Evolutionary conservation across 2,888 invertebrate genomes (phyloP), one percentile per base, ranked within the genome.

Genomic region (Pasiphila rectangulata): DNA sequence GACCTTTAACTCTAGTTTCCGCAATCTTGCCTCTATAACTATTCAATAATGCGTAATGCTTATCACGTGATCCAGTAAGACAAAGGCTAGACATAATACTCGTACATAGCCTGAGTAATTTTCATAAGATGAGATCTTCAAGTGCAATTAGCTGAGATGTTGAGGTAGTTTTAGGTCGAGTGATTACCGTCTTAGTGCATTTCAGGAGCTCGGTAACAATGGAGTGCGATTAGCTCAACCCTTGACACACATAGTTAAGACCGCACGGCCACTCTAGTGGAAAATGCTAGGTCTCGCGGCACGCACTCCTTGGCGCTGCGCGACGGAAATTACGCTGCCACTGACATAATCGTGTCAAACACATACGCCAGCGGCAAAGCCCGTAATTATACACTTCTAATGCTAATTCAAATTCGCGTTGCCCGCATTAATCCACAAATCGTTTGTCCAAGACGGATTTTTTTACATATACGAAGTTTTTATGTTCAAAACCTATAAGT

Each of bases 211-310:
- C 67, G 59, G 70, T 73, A 78, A 83, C 78, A 81, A 81, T 79
- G 72, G 79, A 70, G 74, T 74, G 73, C 77, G 75, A 86, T 84
- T 85, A 86, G 67, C 67, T 66, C 73, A 79, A 83, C 83, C 86
- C 86, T 87, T 87, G 87, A 87, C 87, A 86, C 54, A 84, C 82
- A 80, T 83, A 75, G 70, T 70, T 70, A 77, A 71, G 72, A 60
- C 67, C 67, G 73, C 75, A 75, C 76, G 67, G 69, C 75, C 82
- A 79, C 79, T 86, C 83, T 84, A 81, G 66, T 83, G 84, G 82
- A 85, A 86, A 85, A 83, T 77, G 75, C 76, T 82, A 80, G 77
- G 76, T 79, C 79, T 84, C 68, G 61, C 65, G 73, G 74, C 74
- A 70, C 68, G 72, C 73, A 59, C 64, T 70, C 65, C 64, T 67